Base-by-base conservation (phyloP, 2,797 vertebrate species). In the Karalla daura region DNA sequence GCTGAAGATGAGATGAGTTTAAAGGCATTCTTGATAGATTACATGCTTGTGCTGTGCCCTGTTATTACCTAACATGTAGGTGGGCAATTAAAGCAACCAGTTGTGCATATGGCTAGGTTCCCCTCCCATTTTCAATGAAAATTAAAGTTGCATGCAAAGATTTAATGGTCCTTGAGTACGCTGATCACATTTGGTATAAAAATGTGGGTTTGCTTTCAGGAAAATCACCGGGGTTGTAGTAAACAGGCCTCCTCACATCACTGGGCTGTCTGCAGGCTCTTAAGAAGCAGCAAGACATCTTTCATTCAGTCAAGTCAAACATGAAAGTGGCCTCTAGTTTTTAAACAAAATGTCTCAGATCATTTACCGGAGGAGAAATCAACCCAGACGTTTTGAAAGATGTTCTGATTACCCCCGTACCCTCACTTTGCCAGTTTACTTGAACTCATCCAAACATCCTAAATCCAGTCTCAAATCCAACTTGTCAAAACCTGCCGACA, bases 401-500 rank as follows among this genome's bases (percentile, higher is more conserved):
- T 46, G 23, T 60, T 78, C 36, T 46, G 59, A 68, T 62, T 58
- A 45, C 10, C 18, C 37, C 18, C 6, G 28, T 32, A 13, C 58
- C 37, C 25, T 44, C 54, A 49, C 21, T 62, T 55, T 53, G 40
- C 58, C 63, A 35, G 46, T 72, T 75, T 50, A 33, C 61, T 63
- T 50, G n/a, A 49, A 30, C 63, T 71, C 39, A 69, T 71, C 55
- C 6, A 74, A 71, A 79, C 64, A 41, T 68, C 58, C 76, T 55
- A 35, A 18, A 43, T 53, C 56, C 36, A 35, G 60, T 72, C 64
- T 62, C 74, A n/a, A 17, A 49, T 60, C 51, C 54, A 27, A 63
- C 84, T 17, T 85, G 86, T 88, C 69, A 18, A 79, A 83, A 84
- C 85, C 49, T 76, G 89, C 74, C 35, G 41, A 78, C 63, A 36